phyloP scores from a whole-genome alignment of 2,113 vertebrate genomes.

The Gnathonemus echidnorhynchus region DNA sequence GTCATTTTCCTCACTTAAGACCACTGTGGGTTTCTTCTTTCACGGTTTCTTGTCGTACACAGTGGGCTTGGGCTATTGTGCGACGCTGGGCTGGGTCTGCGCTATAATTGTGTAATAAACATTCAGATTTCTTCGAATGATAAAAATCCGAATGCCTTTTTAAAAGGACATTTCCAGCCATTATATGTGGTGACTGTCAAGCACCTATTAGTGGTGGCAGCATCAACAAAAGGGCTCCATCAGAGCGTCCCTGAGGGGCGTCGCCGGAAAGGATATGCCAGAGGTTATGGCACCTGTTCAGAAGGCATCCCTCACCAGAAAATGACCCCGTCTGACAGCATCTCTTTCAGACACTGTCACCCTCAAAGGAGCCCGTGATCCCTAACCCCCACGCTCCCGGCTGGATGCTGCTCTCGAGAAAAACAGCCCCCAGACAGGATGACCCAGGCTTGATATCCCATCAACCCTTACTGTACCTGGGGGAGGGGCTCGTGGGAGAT shows the following conservation, averaged over 20 bases:
- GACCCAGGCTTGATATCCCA: background rate
- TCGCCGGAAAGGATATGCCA: background rate
- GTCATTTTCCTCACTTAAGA: background rate
- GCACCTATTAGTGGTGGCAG: background rate
- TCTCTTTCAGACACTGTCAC: conserved; percentile 7
- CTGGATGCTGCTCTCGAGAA: background rate
- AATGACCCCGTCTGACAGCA: background rate
- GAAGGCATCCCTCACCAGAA: background rate
- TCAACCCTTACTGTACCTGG: background rate
- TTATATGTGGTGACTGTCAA: background rate
- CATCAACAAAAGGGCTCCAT: background rate
- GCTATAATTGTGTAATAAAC: background rate
- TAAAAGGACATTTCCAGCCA: background rate
- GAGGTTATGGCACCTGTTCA: background rate
- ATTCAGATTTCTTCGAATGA: background rate
- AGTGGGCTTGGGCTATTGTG: background rate
- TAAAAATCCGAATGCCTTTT: background rate
- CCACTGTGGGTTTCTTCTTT: background rate
- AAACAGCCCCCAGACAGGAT: background rate
- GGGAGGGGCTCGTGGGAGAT: background rate
- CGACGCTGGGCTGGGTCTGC: background rate
- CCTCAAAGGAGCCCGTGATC: background rate
- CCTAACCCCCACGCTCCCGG: background rate
- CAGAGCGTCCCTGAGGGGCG: background rate
- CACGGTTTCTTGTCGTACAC: background rate